phyloP scores from a whole-genome alignment of 2,113 vertebrate genomes.

The Chamaetylas fuelleborni region DNA sequence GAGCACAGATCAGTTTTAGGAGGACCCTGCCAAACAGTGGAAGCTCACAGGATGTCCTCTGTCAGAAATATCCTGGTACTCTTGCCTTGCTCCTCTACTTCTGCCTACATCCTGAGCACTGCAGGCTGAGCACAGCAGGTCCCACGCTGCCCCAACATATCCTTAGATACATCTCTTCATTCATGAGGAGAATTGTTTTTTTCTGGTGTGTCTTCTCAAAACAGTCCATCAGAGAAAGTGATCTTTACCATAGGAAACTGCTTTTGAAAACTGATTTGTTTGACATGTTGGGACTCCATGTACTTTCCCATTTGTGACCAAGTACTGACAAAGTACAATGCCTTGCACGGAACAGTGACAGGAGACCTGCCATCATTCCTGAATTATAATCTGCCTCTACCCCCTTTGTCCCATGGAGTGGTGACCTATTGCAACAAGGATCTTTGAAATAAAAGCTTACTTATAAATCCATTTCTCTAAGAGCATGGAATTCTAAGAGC shows the following conservation, averaged over 20 bases:
- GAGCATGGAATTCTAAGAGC: not conserved
- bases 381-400: not conserved
- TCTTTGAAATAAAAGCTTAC: not conserved
- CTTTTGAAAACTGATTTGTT: not conserved
- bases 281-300: not conserved
- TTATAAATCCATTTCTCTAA: not conserved
- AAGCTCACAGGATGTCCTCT: not conserved
- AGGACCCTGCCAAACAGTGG: fast-evolving
- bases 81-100: not conserved
- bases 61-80: not conserved
- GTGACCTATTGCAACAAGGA: not conserved
- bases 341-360: not conserved
- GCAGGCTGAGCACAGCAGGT: not conserved
- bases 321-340: not conserved
- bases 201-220: not conserved
- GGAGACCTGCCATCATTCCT: not conserved
- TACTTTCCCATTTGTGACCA: not conserved
- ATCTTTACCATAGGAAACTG: not conserved
- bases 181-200: not conserved
- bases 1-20: not conserved
- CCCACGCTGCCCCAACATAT: not conserved
- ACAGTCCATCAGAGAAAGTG: not conserved
- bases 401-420: not conserved
- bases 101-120: not conserved
- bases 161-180: not conserved